phyloP scores from a whole-genome alignment of 2,888 invertebrate species.

The Galerucella nymphaeae region DNA sequence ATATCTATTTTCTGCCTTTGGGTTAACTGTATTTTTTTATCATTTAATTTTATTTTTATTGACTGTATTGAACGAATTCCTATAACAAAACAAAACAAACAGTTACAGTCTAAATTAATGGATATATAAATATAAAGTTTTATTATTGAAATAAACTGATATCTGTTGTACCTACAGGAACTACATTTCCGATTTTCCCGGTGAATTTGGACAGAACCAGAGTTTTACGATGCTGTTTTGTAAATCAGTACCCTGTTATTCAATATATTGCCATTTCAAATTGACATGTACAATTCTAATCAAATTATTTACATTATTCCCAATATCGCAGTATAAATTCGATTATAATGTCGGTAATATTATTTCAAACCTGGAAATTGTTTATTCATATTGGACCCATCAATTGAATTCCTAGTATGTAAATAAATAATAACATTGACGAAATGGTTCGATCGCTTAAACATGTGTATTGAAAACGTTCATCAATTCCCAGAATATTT shows the following conservation, averaged over 20 bases:
- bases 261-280: background rate
- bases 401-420: background rate
- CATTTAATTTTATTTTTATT: background rate
- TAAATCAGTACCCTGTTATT: slow-evolving; percentile 10
- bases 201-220: background rate
- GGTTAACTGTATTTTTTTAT: too few relatives aligned
- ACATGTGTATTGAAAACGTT: too few relatives aligned
- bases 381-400: background rate
- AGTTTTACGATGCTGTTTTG: slow-evolving; percentile 12
- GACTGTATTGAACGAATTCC: background rate
- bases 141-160: background rate
- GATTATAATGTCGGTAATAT: background rate
- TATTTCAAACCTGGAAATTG: background rate
- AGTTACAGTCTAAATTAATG: background rate
- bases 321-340: background rate
- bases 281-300: slow-evolving; percentile 12
- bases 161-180: background rate
- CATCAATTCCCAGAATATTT: too few relatives aligned
- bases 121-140: slow-evolving; percentile 7
- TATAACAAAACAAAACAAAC: background rate
- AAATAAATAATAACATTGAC: background rate
- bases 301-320: slow-evolving; percentile 1
- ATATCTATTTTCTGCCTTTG: too few relatives aligned
- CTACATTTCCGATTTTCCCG: slow-evolving; percentile 1
- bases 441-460: too few relatives aligned